Base-by-base conservation (phyloP, 2,113 vertebrate species). In the Diphyllodes magnificus region DNA sequence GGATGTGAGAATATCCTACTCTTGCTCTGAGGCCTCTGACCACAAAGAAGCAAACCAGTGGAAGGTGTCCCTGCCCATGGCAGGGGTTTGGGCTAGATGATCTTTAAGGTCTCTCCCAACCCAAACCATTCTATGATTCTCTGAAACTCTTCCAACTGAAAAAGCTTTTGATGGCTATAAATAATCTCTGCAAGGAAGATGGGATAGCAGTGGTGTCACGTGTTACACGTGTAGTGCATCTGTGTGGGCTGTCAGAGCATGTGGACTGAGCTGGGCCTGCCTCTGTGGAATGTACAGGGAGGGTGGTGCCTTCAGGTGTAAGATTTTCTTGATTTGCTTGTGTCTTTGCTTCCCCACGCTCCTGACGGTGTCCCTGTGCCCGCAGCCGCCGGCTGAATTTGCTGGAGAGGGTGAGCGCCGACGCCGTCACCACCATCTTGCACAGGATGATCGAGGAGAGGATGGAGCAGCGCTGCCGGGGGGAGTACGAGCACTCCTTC, bases 401-500 rank as follows among this genome's bases (percentile, higher is more conserved):
- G 94, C 97, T 99, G 97, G 99, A 99, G 97, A 98, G 99, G 59
- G 98, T 99, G 86, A 99, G 99, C 15, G 98, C 99, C 0, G 99
- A 99, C 8, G 98, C 99, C 0, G 98, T 99, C 81, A 99, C 99
- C 28, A 98, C 97, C 95, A 99, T 99, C 91, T 86, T 99, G 81
- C 99, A 99, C 98, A 96, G 95, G 82, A 99, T 99, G 97, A 99
- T 99, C 4, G 98, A 99, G 96, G 99, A 99, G 97, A 96, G 99
- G 49, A 99, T 99, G 98, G 99, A 99, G 97, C 98, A 98, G 90
- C 98, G 98, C 18, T 99, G 99, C 97, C 91, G 99, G 3, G 99
- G 99, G 8, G 99, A 99, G 44, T 99, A 99, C 1, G 99, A 99
- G 82, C 98, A 97, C 92, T 99, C 99, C 68, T 99, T 99, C 95